Base-by-base conservation (phyloP, 2,797 vertebrate genomes). In the Apodemus agrarius region DNA sequence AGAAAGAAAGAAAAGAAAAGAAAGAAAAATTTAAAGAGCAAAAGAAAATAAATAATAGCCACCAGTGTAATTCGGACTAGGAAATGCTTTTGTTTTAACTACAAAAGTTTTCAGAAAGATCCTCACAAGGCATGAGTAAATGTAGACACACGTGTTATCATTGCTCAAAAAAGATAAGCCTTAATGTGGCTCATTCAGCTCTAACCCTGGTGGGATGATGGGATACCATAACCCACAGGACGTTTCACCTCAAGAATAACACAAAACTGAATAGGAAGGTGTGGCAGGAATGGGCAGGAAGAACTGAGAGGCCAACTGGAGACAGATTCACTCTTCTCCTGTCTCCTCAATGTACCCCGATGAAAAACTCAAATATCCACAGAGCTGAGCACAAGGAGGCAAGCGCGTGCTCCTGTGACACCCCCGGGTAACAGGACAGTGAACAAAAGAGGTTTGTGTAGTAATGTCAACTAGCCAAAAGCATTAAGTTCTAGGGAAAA, bases 401-500 rank as follows among this genome's bases (percentile, higher is more conserved):
- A 31, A 19, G 6, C 12, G 1, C 0, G 0, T 61, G 37, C 11
- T 59, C 52, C 52, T 13, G 6, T 31, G 37, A 0, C 1, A 1
- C 2, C 31, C 63, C 52, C 7, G 17, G 63, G 59, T 63, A 4
- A 93, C 31, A 7, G 2, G 13, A 34, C 14, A 29, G 52, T 21
- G 37, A 79, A 40, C 46, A 93, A 76, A 19, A 22, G 26, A 34
- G n/a, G n/a, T 43, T 54, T 59, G 14, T 26, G 43, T 2, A 1
- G 31, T 40, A 34, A 86, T 2, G 16, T 29, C 21, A 76, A 31
- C 10, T 59, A 72, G 72, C 31, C 22, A 78, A 80, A 81, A 16
- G 24, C 74, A 89, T 13, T 31, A 67, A 59, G 85, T 26, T 92
- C 69, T 63, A 37, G 61, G 13, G 29, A n/a, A 46, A 63, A 84